A percentile compares a stretch with the other conserved stretches of the same genome.
phyloP scores from a whole-genome alignment of 2,113 vertebrate genomes.

The Elachura formosa region DNA sequence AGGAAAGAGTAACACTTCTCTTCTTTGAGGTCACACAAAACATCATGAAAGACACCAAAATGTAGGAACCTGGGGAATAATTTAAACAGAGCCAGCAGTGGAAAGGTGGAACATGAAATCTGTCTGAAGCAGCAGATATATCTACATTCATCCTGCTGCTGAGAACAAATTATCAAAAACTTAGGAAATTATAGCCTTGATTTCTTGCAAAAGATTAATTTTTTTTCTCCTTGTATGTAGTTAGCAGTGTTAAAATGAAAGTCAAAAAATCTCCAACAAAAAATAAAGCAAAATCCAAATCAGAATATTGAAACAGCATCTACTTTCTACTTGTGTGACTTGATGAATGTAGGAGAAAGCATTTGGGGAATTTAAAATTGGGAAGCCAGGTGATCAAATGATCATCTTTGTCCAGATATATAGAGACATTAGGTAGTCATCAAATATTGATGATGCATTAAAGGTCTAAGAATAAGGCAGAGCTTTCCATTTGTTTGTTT shows the following conservation, averaged over 20 bases:
- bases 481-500: constrained; percentile 55
- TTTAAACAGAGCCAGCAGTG: not conserved
- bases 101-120: not conserved
- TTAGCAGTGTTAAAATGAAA: constrained; percentile 2
- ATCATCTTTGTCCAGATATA: constrained; percentile 1
- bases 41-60: not conserved
- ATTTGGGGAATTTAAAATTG: not conserved
- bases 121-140: not conserved
- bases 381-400: constrained; percentile 28
- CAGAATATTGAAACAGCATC: not conserved
- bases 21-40: not conserved
- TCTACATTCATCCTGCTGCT: not conserved
- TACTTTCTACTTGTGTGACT: not conserved
- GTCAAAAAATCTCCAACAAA: not conserved
- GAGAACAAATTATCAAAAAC: not conserved
- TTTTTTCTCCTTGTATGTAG: not conserved
- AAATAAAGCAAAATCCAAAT: not conserved
- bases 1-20: not conserved
- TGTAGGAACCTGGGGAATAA: not conserved
- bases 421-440: constrained; percentile 60
- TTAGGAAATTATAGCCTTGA: not conserved
- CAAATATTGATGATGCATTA: constrained; percentile 71
- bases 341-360: not conserved
- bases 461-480: constrained; percentile 45
- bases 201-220: not conserved